Evolutionary conservation across 2,797 vertebrate species (phyloP), one percentile per base, ranked within the genome.

Genomic region (Odontamblyopus rebecca): DNA sequence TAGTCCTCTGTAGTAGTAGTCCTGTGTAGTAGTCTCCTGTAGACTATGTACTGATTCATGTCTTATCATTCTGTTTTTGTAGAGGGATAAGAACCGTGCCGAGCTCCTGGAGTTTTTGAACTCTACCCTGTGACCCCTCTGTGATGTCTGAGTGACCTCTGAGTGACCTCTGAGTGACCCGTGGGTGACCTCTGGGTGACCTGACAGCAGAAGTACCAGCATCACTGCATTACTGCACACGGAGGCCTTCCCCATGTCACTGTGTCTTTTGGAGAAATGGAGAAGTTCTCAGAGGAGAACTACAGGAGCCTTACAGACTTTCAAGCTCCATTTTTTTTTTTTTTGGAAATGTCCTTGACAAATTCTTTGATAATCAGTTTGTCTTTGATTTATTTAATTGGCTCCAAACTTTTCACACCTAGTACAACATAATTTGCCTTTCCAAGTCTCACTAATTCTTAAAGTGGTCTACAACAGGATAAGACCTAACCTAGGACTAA

Each of bases 61-160:
- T 62, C 32, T 62, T 38, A 2, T 32, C 4, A 18, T 32, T 61
- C 4, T 73, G 1, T 51, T 1, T 54, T 5, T 0, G 71, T 29
- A 97, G 96, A 92, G 93, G 76, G 95, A 96, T 84, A 94, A 96
- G 89, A 98, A 96, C 82, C 93, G 96, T 2, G 95, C 95, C 3
- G 93, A 98, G 79, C 93, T 96, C 72, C 92, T 96, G 38, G 95
- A 97, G 73, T 98, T 98, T 81, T 88, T 96, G 78, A 98, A 97
- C 89, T 96, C 95, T 4, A 95, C 95, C 38, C 87, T 96, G 83
- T 97, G 91, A 94, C 0, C 2, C 48, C 60, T 6, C 67, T 18
- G 13, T 60, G 6, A 23, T 23, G 23, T 23, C 23, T 23, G 23
- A 23, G 15, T 29, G 59, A 60, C 27, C 59, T 2, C 23, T 23